phyloP scores from a whole-genome alignment of 2,797 vertebrate genomes.

The Arrhamphus sclerolepis region DNA sequence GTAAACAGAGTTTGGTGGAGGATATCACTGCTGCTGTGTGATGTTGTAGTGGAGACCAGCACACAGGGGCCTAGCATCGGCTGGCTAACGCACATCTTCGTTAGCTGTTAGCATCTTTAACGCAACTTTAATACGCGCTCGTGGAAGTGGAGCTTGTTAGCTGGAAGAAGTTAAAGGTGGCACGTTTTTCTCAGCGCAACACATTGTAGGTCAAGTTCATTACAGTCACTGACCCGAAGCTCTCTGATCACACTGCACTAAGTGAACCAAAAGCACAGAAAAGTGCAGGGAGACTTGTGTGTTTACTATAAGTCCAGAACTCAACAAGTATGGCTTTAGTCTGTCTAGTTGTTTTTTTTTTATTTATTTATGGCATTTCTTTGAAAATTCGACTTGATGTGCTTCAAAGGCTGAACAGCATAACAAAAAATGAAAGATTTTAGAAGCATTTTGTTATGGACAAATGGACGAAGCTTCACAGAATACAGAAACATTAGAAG shows the following conservation, averaged over 20 bases:
- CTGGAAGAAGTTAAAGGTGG: constrained; percentile 24
- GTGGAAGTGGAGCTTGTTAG: constrained; percentile 34
- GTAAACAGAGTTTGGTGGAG: constrained; percentile 53
- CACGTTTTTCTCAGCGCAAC: not conserved
- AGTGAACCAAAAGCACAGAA: constrained; percentile 28
- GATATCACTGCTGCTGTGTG: constrained; percentile 9
- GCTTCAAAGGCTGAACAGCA: too few relatives aligned
- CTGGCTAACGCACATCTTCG: constrained; percentile 52
- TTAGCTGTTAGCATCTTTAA: constrained; percentile 55
- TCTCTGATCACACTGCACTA: constrained; percentile 21
- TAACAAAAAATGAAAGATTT: too few relatives aligned
- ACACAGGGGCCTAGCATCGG: constrained; percentile 65
- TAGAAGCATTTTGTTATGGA: too few relatives aligned
- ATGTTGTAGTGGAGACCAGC: constrained; percentile 20
- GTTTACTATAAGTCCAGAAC: too few relatives aligned
- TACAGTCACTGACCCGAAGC: not conserved
- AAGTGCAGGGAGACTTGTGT: constrained; percentile 3
- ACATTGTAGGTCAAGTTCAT: not conserved
- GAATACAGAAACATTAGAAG: too few relatives aligned
- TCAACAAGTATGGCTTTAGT: too few relatives aligned
- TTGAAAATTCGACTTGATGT: too few relatives aligned
- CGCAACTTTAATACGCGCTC: constrained; percentile 27
- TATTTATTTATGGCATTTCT: too few relatives aligned
- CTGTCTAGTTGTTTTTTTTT: too few relatives aligned
- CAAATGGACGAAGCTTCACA: too few relatives aligned